Conservation (phyloP, 2,888 invertebrate species). For the Andrena praecox region DNA sequence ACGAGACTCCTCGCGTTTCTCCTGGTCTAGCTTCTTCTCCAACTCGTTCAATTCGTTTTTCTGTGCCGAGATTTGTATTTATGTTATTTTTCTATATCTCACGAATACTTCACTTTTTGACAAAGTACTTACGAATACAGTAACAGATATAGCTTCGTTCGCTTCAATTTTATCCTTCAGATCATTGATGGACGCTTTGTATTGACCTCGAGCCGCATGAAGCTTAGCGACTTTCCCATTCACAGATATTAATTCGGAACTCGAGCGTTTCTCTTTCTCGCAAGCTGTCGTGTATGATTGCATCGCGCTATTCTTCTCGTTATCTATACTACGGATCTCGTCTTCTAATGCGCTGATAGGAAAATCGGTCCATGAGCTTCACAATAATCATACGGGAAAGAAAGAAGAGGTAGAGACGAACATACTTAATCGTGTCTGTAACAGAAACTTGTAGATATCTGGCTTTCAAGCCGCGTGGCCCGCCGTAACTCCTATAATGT, state of each 20-base stretch:
- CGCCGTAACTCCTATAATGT: constrained; percentile 91
- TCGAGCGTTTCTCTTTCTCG: constrained; percentile 69
- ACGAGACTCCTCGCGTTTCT: constrained; percentile 72
- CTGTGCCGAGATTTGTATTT: constrained; percentile 62
- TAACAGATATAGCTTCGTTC: constrained; percentile 66
- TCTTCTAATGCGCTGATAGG: constrained; percentile 74
- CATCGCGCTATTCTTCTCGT: constrained; percentile 56
- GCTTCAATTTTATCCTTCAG: constrained; percentile 73
- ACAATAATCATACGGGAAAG: not conserved
- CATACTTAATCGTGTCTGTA: constrained; percentile 87
- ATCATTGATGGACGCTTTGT: constrained; percentile 71
- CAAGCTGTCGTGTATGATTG: constrained; percentile 49
- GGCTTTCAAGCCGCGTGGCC: constrained; percentile 83
- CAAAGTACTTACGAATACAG: constrained; percentile 74
- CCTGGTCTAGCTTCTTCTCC: constrained; percentile 76
- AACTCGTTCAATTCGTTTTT: constrained; percentile 84
- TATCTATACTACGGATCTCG: constrained; percentile 69
- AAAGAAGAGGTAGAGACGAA: constrained; percentile 32
- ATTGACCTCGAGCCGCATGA: constrained; percentile 58
- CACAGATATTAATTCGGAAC: constrained; percentile 65
- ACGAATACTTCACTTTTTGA: constrained; percentile 15
- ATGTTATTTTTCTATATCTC: not conserved
- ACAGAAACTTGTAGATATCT: constrained; percentile 89
- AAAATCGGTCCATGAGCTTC: not conserved
- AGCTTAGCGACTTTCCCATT: constrained; percentile 67